Base-by-base conservation (phyloP, 2,113 vertebrate species). In the Aptenodytes forsteri region DNA sequence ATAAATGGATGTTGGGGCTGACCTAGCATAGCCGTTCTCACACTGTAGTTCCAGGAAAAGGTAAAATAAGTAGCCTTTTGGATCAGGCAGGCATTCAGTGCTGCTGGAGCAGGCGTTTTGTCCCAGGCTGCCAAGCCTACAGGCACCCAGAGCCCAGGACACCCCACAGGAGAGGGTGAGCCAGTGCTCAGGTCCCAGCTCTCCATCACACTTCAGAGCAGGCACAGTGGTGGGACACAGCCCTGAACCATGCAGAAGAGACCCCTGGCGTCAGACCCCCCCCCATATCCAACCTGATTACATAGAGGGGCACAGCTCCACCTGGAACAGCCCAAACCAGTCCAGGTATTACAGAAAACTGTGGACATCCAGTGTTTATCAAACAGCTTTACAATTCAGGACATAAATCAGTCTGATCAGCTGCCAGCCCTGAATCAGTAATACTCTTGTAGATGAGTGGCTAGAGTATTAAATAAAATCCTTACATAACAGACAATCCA, bases 391-490 rank as follows among this genome's bases (percentile, higher is more conserved):
- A 56, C 69, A 80, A n/a, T 58, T 49, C 21, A 65, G 87, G 81
- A 54, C 34, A 76, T 85, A 91, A 94, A 93, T 94, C 94, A 91
- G 55, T 6, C 70, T 77, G 83, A 92, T 32, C 66, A 89, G 81
- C 96, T 96, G 95, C 70, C 87, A 96, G 89, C 70, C 71, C 66
- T 44, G 7, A 96, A 96, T 96, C 97, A 91, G 85, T 96, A 97
- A 96, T 83, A 89, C 87, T 73, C 91, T 95, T 89, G 91, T 93
- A 96, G 87, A 93, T 87, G 94, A 97, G 77, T 16, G 44, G 79
- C 40, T 79, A 16, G 69, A 94, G 78, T 17, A 97, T 96, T 95
- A 95, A 96, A 96, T 90, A 89, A 95, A 96, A 80, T 42, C 89
- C 93, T 93, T 96, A 91, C 94, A 90, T 79, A 95, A 95, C 62